phyloP scores from a whole-genome alignment of 2,888 invertebrate species.

The Sarcophaga variegata region DNA sequence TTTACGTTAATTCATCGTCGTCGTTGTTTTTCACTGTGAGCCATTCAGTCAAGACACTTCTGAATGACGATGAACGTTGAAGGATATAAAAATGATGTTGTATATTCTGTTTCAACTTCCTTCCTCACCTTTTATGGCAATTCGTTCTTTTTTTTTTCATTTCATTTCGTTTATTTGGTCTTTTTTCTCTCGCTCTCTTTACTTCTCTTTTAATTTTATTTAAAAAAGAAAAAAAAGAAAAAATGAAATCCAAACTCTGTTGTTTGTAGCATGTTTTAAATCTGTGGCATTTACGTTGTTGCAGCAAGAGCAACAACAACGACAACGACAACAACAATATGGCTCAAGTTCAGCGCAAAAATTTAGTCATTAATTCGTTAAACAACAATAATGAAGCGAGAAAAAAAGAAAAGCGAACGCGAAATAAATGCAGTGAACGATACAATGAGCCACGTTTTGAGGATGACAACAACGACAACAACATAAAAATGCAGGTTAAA shows the following conservation, averaged over 20 bases:
- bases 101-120: constrained; percentile 58
- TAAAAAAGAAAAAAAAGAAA: no score
- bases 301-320: no score
- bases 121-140: constrained; percentile 44
- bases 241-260: not conserved
- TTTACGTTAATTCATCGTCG: constrained; percentile 13
- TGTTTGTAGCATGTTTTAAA: constrained; percentile 28
- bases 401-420: not conserved
- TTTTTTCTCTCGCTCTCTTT: not conserved
- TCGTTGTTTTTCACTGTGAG: not conserved
- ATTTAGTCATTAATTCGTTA: constrained; percentile 62
- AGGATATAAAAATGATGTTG: constrained; percentile 64
- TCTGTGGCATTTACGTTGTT: constrained; percentile 43
- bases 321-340: constrained; percentile 15
- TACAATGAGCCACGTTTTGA: no score
- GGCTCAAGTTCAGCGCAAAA: constrained; percentile 66
- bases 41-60: constrained; percentile 19
- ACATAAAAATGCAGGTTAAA: constrained; percentile 23
- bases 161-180: not conserved
- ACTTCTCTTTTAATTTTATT: not conserved
- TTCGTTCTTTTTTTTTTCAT: not conserved
- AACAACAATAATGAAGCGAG: constrained; percentile 1
- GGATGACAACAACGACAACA: not conserved
- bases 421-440: constrained; percentile 17
- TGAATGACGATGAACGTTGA: constrained; percentile 11